phyloP scores from a whole-genome alignment of 2,888 invertebrate genomes.

The Neelides folsomi region DNA sequence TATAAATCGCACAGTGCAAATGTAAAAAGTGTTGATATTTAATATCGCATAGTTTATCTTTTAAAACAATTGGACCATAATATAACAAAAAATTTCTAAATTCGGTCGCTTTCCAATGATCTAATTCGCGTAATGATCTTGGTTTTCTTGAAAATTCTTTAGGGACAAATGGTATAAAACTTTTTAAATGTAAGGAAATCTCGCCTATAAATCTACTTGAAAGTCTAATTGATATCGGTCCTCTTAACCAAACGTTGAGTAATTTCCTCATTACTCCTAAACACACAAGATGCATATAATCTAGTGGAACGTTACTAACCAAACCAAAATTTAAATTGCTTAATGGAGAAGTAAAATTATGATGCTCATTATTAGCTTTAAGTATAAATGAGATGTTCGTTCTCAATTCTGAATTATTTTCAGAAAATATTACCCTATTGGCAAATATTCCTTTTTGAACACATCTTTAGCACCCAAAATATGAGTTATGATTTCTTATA shows the following conservation, averaged over 20 bases:
- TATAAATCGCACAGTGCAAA: neutral
- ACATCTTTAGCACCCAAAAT: too few species aligned
- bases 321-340: slow-evolving; percentile 6
- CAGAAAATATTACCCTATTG: too few species aligned
- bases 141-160: slow-evolving; percentile 10
- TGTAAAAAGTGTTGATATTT: slow-evolving; percentile 6
- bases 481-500: too few species aligned
- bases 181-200: slow-evolving; percentile 6
- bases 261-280: slow-evolving; percentile 17
- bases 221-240: slow-evolving; percentile 1
- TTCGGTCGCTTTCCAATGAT: slow-evolving; percentile 12
- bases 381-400: too few species aligned
- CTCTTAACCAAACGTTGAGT: slow-evolving; percentile 7
- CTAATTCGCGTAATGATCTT: slow-evolving; percentile 5
- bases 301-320: slow-evolving; percentile 11
- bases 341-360: slow-evolving; percentile 3
- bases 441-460: too few species aligned
- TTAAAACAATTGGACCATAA: slow-evolving; percentile 5
- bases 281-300: slow-evolving; percentile 20
- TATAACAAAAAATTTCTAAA: slow-evolving; percentile 13
- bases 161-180: slow-evolving; percentile 4
- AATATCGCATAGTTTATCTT: slow-evolving; percentile 1
- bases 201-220: neutral
- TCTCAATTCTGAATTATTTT: too few species aligned
- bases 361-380: too few species aligned